Percentiles rank a stretch among this genome's conserved stretches.
Conservation (phyloP, 1,140 invertebrate genomes). For the Ooceraea biroi region DNA sequence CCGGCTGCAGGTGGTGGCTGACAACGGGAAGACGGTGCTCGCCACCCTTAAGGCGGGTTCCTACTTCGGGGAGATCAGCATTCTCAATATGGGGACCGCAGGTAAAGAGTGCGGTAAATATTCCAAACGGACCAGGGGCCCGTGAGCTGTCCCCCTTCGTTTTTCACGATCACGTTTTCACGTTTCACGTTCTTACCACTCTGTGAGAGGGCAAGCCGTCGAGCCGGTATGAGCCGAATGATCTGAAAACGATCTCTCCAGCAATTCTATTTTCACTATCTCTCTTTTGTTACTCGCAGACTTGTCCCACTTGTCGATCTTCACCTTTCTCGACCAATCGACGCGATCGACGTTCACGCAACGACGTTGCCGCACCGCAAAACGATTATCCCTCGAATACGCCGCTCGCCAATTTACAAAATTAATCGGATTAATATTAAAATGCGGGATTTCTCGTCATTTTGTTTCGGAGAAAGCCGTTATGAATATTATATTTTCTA, state of each 20-base stretch:
- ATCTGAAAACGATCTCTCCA: slow-evolving; percentile 79
- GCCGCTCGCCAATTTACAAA: neutral
- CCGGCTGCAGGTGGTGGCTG: slow-evolving; percentile 97
- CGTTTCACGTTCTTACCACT: slow-evolving; percentile 83
- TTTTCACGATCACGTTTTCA: slow-evolving; percentile 84
- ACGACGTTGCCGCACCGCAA: slow-evolving; percentile 51
- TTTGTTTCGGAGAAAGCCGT: too few relatives aligned
- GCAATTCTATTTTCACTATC: slow-evolving; percentile 64
- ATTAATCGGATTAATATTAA: too few relatives aligned
- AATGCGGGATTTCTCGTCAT: too few relatives aligned
- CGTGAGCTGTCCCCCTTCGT: slow-evolving; percentile 83
- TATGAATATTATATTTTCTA: too few relatives aligned
- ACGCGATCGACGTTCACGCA: slow-evolving; percentile 65
- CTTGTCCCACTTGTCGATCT: slow-evolving; percentile 62
- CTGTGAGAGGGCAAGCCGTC: slow-evolving; percentile 82
- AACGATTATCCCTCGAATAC: neutral
- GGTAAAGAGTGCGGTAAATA: slow-evolving; percentile 98
- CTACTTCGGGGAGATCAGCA: slow-evolving; percentile 99
- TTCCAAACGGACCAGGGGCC: slow-evolving; percentile 88
- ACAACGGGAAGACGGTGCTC: slow-evolving; percentile 98
- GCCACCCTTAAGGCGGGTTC: slow-evolving; percentile 98
- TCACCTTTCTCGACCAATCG: slow-evolving; percentile 45
- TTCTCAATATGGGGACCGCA: slow-evolving; percentile 99
- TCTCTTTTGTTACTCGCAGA: slow-evolving; percentile 63
- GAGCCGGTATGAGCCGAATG: slow-evolving; percentile 83